These are phyloP conservation scores for Heteractis magnifica DNA, from an alignment of 92 coral and sea anemone species.

Conservation along the genomic window DNA sequence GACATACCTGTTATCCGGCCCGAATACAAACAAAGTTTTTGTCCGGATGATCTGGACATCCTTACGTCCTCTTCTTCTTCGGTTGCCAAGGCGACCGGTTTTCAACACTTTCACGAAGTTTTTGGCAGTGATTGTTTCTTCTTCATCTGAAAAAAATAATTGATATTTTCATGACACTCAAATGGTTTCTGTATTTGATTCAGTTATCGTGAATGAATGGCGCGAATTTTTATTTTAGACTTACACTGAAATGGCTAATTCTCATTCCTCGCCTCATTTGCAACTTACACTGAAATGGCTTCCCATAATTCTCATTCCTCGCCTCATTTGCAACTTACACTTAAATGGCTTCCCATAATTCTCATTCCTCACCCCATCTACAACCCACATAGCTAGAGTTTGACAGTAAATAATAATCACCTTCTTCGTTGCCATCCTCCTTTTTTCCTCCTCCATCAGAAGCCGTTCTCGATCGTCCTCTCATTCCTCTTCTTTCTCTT, in stretches of 20 bases:
- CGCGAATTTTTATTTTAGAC: too few species aligned
- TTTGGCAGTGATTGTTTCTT: conserved; percentile 53
- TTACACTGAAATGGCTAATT: too few species aligned
- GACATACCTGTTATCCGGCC: conserved; percentile 86
- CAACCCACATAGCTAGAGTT: too few species aligned
- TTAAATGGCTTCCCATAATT: background rate
- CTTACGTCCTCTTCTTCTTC: conserved; percentile 62
- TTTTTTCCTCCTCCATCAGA: conserved; percentile 20
- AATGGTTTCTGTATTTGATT: too few species aligned
- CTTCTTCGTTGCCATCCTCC: conserved; percentile 15
- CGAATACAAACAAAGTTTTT: conserved; percentile 75
- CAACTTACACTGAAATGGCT: background rate
- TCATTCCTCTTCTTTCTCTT: conserved; percentile 16
- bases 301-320: background rate
- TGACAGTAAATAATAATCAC: background rate
- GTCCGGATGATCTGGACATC: conserved; percentile 69
- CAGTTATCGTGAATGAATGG: too few species aligned
- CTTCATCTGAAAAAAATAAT: conserved; percentile 45
- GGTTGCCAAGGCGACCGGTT: conserved; percentile 62
- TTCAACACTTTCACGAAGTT: conserved; percentile 69
- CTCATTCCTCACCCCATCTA: too few species aligned
- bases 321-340: background rate
- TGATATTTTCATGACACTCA: background rate
- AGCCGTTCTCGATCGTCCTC: conserved; percentile 9
- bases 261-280: too few species aligned